Percentiles rank a stretch among this genome's conserved stretches.
Conservation (phyloP, 2,888 invertebrate species). For the Hyppa rectilinea region DNA sequence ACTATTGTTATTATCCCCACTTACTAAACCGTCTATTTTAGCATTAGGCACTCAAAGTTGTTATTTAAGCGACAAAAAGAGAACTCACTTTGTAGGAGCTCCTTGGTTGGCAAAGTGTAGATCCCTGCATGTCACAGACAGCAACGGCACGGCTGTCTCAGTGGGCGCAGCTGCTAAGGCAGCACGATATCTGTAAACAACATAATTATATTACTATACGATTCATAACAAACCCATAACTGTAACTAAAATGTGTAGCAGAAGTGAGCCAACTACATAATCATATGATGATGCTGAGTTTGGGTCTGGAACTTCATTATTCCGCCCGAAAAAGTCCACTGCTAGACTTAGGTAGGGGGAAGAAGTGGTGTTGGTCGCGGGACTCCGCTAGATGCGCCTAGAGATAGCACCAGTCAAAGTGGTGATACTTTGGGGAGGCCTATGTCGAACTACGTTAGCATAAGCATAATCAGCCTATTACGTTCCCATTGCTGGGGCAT, state of each 20-base stretch:
- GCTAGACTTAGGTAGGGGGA: neutral
- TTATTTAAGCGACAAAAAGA: neutral
- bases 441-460: too few species aligned
- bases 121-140: conserved; percentile 88
- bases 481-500: too few species aligned
- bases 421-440: neutral
- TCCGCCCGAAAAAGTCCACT: neutral
- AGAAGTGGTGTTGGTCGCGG: neutral
- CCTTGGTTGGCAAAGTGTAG: conserved; percentile 88
- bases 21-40: neutral
- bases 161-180: conserved; percentile 87
- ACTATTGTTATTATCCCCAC: neutral
- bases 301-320: too few species aligned
- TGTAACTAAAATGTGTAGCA: neutral
- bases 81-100: conserved; percentile 83
- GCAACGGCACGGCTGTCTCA: conserved; percentile 86
- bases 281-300: neutral
- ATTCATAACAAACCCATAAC: neutral
- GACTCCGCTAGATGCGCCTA: neutral
- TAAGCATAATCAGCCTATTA: too few species aligned
- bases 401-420: neutral
- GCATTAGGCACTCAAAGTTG: neutral
- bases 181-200: conserved; percentile 80
- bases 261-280: neutral
- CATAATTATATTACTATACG: neutral